Conservation (phyloP, 2,888 invertebrate genomes). For the Dichetophora obliterata region DNA sequence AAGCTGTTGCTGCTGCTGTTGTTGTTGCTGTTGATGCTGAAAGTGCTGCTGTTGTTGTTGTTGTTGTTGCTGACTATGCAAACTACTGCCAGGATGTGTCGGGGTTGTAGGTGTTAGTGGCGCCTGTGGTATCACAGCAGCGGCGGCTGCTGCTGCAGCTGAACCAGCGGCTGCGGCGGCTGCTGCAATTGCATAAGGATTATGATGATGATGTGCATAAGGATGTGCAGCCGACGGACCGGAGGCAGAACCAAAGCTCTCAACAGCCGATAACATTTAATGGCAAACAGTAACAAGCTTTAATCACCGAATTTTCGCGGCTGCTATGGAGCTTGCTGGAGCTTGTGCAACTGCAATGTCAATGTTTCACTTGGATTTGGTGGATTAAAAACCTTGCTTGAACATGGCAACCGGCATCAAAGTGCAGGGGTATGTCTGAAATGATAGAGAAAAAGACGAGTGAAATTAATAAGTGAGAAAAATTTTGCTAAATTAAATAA, state of each 20-base stretch:
- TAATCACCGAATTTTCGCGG: background rate
- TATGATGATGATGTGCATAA: slow-evolving; percentile 51
- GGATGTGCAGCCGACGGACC: slow-evolving; percentile 53
- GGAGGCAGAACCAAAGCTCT: slow-evolving; percentile 55
- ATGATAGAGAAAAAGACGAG: too few species aligned
- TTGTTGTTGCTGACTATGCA: slow-evolving; percentile 37
- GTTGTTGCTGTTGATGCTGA: slow-evolving; percentile 22
- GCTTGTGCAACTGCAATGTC: too few species aligned
- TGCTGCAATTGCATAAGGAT: slow-evolving; percentile 57
- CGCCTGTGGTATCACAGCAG: slow-evolving; percentile 49
- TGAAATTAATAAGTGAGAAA: too few species aligned
- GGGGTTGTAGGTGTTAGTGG: slow-evolving; percentile 41
- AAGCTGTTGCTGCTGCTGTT: slow-evolving; percentile 10
- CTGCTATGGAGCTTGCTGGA: too few species aligned
- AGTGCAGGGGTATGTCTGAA: too few species aligned
- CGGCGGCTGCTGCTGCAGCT: slow-evolving; percentile 55
- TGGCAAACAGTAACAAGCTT: slow-evolving; percentile 26
- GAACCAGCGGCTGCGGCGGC: slow-evolving; percentile 54
- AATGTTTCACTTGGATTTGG: too few species aligned
- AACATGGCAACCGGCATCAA: too few species aligned
- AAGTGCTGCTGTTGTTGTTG: slow-evolving; percentile 38
- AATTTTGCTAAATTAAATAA: too few species aligned
- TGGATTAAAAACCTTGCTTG: too few species aligned
- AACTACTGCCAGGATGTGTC: slow-evolving; percentile 29
- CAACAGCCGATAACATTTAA: slow-evolving; percentile 62